phyloP scores from a whole-genome alignment of 1,140 invertebrate species.

The Zophobas atratus region DNA sequence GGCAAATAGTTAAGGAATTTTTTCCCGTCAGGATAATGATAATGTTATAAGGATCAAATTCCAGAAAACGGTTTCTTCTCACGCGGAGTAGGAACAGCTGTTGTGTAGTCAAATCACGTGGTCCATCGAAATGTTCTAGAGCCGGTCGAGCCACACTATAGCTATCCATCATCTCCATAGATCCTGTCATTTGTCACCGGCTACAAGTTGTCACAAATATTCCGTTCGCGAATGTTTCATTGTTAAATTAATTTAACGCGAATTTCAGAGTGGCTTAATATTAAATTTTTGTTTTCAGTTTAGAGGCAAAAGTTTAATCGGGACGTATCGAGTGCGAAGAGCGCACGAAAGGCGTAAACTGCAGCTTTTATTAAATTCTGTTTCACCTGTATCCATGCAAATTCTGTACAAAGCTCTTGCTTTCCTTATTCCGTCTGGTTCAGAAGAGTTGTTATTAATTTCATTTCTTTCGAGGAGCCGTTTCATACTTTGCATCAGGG shows the following conservation, averaged over 20 bases:
- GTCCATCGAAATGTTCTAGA: constrained; percentile 50
- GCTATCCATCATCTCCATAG: constrained; percentile 50
- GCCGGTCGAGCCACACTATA: constrained; percentile 36
- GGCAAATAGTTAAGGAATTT: too few species aligned
- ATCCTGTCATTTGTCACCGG: constrained; percentile 52
- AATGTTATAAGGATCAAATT: constrained; percentile 14
- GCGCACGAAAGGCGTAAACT: too few species aligned
- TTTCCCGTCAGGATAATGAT: not conserved
- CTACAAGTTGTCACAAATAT: constrained; percentile 36
- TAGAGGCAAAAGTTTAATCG: not conserved
- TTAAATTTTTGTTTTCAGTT: not conserved
- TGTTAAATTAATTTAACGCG: constrained; percentile 8
- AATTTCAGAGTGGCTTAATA: not conserved
- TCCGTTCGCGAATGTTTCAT: constrained; percentile 35
- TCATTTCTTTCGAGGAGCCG: constrained; percentile 73
- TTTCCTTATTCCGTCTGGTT: constrained; percentile 72
- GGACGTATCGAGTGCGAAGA: too few species aligned
- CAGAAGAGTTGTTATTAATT: constrained; percentile 62
- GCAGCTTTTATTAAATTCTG: constrained; percentile 25
- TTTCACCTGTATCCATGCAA: constrained; percentile 77
- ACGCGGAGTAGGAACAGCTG: not conserved
- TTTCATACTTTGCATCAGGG: constrained; percentile 71
- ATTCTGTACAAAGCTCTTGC: constrained; percentile 75
- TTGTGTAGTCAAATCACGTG: constrained; percentile 48
- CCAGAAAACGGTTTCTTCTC: not conserved